Conservation (phyloP, 1,140 invertebrate species). For the Hyposmocoma kahamanoa region DNA sequence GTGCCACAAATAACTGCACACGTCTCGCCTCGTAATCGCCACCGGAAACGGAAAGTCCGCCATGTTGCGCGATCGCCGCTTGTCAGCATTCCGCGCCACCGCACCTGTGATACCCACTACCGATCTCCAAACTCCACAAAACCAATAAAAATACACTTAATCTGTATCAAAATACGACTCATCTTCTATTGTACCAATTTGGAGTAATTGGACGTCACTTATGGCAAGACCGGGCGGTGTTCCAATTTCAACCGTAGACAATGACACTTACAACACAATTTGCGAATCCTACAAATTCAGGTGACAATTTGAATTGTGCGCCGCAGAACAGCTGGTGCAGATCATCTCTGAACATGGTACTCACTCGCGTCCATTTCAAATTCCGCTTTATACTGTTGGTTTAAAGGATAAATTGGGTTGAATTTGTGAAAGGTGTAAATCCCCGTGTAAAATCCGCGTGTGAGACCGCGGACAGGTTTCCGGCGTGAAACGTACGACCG, state of each 20-base stretch:
- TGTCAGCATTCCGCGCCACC: constrained; percentile 61
- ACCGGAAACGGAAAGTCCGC: constrained; percentile 56
- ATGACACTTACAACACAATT: too few relatives aligned
- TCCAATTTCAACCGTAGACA: too few relatives aligned
- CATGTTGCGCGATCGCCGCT: constrained; percentile 58
- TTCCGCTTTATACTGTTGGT: constrained; percentile 11
- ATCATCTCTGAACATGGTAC: constrained; percentile 37
- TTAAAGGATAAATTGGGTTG: constrained; percentile 16
- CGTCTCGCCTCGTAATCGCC: constrained; percentile 46
- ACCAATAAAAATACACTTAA: too few relatives aligned
- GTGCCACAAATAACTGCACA: constrained; percentile 22
- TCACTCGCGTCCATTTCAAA: constrained; percentile 7
- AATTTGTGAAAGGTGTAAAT: constrained; percentile 16
- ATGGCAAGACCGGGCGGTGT: too few relatives aligned
- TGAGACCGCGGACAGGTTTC: constrained; percentile 39
- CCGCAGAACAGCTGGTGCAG: neutral
- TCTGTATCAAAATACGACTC: too few relatives aligned
- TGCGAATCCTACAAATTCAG: constrained; percentile 22
- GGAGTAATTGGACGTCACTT: neutral
- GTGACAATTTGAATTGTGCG: constrained; percentile 53
- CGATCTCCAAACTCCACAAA: too few relatives aligned
- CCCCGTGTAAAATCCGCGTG: constrained; percentile 33
- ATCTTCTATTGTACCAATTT: neutral
- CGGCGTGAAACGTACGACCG: constrained; percentile 17
- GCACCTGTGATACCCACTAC: constrained; percentile 47